Conservation (phyloP, 1,140 invertebrate species). For the Macrosteles quadrilineatus region DNA sequence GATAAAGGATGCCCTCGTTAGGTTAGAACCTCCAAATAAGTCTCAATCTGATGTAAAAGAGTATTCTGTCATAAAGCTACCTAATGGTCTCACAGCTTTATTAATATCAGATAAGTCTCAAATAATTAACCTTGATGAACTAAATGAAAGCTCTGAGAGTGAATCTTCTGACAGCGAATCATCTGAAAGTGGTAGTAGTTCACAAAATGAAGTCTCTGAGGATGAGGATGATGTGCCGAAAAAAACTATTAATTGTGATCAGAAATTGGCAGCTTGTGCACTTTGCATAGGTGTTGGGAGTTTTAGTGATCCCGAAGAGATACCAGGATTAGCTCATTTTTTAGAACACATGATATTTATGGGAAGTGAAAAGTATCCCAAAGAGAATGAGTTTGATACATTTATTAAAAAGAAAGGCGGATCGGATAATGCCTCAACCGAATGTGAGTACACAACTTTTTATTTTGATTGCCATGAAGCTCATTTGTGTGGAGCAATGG, state of each 20-base stretch:
- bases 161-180: not conserved
- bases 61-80: conserved; percentile 37
- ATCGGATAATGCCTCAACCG: conserved; percentile 58
- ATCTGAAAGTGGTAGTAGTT: not conserved
- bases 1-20: not conserved
- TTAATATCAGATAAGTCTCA: conserved; percentile 33
- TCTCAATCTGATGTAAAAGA: conserved; percentile 35
- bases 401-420: conserved; percentile 55
- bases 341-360: conserved; percentile 94
- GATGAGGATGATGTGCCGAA: conserved; percentile 11
- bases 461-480: conserved; percentile 86
- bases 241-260: conserved; percentile 27
- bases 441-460: conserved; percentile 82
- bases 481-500: conserved; percentile 69
- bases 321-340: conserved; percentile 91
- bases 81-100: conserved; percentile 36
- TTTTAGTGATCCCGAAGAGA: conserved; percentile 62
- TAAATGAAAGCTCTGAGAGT: not conserved
- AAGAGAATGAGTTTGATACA: conserved; percentile 57
- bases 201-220: not conserved
- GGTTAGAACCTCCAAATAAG: conserved; percentile 21
- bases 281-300: conserved; percentile 64
- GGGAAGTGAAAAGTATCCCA: conserved; percentile 59
- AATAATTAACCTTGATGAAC: conserved; percentile 1
- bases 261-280: conserved; percentile 65